These are phyloP conservation scores for Sebastolobus alascanus DNA, from an alignment of 2,797 vertebrate species.

Conservation along the genomic window DNA sequence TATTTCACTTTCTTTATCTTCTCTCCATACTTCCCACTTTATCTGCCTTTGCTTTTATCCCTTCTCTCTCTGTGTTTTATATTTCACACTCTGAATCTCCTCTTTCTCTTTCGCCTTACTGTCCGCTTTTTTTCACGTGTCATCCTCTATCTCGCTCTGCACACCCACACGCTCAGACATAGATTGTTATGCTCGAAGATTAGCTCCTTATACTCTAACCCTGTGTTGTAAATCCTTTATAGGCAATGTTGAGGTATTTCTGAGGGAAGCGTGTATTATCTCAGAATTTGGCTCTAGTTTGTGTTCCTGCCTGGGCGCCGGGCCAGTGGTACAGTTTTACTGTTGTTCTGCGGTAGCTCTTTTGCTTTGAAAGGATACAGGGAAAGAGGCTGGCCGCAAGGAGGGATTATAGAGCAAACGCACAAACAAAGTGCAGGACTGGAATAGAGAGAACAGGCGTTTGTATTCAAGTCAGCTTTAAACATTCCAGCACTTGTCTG, in stretches of 20 bases:
- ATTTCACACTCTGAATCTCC: constrained; percentile 23
- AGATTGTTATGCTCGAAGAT: constrained; percentile 62
- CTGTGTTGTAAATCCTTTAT: constrained; percentile 62
- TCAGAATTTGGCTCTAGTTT: constrained; percentile 52
- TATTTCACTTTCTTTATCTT: constrained; percentile 43
- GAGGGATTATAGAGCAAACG: constrained; percentile 59
- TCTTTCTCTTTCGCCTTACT: constrained; percentile 2
- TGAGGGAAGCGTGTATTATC: constrained; percentile 57
- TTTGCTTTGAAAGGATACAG: constrained; percentile 33
- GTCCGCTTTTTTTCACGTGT: background rate
- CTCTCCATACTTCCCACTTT: constrained; percentile 26
- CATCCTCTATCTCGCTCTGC: constrained; percentile 54
- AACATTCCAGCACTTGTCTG: constrained; percentile 12
- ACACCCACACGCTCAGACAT: constrained; percentile 58
- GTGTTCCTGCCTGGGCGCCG: constrained; percentile 51
- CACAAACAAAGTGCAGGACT: constrained; percentile 21
- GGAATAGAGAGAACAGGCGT: constrained; percentile 11
- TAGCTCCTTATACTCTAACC: constrained; percentile 49
- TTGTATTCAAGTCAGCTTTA: constrained; percentile 32
- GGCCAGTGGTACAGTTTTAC: constrained; percentile 54
- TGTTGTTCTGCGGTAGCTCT: constrained; percentile 42
- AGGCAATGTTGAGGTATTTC: constrained; percentile 61
- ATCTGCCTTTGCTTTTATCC: constrained; percentile 36
- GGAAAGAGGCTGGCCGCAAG: constrained; percentile 38
- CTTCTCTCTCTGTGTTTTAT: constrained; percentile 27